Percentiles rank a stretch among this genome's conserved stretches.
These are phyloP conservation scores for Axinella damicornis DNA, from an alignment of 37 sponge, comb jelly and placozoan species.

Conservation along the genomic window DNA sequence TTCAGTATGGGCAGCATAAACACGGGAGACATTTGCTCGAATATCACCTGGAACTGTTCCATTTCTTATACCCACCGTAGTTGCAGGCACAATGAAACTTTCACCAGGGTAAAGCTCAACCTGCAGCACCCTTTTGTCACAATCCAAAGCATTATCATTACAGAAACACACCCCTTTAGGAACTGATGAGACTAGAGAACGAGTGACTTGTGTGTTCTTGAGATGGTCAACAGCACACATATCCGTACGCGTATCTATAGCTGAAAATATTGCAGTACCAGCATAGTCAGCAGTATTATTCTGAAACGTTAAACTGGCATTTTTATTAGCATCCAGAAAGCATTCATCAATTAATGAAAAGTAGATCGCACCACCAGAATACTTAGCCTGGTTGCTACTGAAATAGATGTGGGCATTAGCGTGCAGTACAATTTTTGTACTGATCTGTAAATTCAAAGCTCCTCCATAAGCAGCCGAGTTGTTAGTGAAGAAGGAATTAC, in stretches of 20 bases:
- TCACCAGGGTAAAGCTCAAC: conserved; percentile 9
- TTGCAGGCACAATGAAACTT: neutral
- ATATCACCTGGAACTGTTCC: conserved; percentile 12
- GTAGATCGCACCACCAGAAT: conserved; percentile 6
- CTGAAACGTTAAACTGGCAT: neutral
- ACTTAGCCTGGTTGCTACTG: neutral
- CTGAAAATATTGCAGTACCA: neutral
- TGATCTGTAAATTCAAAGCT: too few relatives aligned
- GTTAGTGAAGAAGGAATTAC: too few relatives aligned
- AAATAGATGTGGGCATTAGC: neutral
- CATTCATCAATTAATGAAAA: neutral
- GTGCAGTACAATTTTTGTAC: neutral
- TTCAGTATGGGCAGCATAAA: too few relatives aligned
- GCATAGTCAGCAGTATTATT: neutral
- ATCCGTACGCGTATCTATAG: neutral
- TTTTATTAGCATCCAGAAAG: too few relatives aligned
- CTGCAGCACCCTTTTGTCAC: neutral
- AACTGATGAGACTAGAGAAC: conserved; percentile 17
- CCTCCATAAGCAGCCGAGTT: too few relatives aligned
- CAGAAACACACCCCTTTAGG: conserved; percentile 29
- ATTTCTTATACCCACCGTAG: conserved; percentile 4
- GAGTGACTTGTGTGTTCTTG: neutral
- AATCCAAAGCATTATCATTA: neutral
- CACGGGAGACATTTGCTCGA: neutral
- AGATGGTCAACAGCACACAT: neutral